phyloP scores from a whole-genome alignment of 2,888 invertebrate species.

The Rhodophaea formosa region DNA sequence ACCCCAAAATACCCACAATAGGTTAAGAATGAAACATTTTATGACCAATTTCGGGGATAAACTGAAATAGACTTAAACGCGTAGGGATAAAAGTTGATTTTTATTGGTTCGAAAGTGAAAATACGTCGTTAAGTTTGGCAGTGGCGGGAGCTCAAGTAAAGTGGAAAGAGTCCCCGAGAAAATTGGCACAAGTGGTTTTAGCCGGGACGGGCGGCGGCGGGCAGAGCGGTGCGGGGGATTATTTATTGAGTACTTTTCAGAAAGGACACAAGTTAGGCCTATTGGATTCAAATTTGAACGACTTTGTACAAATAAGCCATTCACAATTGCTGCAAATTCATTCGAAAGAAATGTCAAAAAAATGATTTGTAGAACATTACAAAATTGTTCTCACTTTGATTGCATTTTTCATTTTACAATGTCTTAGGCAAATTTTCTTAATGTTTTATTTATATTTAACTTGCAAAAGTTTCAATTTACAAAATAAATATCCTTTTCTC shows the following conservation, averaged over 20 bases:
- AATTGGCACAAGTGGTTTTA: constrained; percentile 82
- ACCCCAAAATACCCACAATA: constrained; percentile 51
- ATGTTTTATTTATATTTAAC: too few species aligned
- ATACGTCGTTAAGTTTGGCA: constrained; percentile 52
- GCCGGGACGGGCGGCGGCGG: constrained; percentile 59
- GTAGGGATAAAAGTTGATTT: constrained; percentile 42
- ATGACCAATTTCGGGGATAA: constrained; percentile 27
- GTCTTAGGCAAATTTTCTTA: too few species aligned
- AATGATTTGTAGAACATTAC: too few species aligned
- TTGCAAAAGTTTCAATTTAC: too few species aligned
- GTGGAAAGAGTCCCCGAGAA: constrained; percentile 77
- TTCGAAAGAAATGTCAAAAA: too few species aligned
- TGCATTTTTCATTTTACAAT: too few species aligned
- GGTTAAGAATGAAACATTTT: constrained; percentile 30
- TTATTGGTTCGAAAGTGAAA: constrained; percentile 40
- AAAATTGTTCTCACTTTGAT: too few species aligned
- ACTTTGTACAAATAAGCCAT: too few species aligned
- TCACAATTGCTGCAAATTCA: too few species aligned
- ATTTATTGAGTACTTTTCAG: constrained; percentile 34
- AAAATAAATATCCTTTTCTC: too few species aligned
- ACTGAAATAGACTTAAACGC: constrained; percentile 48
- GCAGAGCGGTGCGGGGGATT: constrained; percentile 48
- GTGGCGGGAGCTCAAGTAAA: constrained; percentile 70
- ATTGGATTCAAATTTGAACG: too few species aligned
- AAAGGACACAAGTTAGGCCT: constrained; percentile 17